These are phyloP conservation scores for Latheticus oryzae DNA, from an alignment of 2,888 invertebrate species.

Conservation along the genomic window DNA sequence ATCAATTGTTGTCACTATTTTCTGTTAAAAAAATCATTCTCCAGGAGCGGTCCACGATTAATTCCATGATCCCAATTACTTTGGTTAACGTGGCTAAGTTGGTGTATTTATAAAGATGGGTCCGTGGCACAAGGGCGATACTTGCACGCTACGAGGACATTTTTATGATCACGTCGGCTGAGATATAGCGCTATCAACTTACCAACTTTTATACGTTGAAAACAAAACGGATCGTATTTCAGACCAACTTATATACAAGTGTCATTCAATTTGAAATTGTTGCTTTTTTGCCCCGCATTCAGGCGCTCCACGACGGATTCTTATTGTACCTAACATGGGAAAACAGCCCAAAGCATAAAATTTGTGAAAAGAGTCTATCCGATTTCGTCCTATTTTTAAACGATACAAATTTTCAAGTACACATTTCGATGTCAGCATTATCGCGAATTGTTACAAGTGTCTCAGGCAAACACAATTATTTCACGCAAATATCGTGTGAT, in stretches of 20 bases:
- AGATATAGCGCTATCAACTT: constrained; percentile 67
- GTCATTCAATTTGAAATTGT: constrained; percentile 62
- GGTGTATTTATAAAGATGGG: constrained; percentile 55
- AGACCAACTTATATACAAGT: constrained; percentile 62
- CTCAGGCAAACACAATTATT: constrained; percentile 13
- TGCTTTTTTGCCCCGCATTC: constrained; percentile 51
- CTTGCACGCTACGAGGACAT: constrained; percentile 61
- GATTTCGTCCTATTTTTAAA: constrained; percentile 22
- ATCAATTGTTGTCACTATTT: constrained; percentile 32
- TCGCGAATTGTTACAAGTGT: constrained; percentile 30
- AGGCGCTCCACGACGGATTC: constrained; percentile 21
- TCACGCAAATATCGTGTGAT: constrained; percentile 29
- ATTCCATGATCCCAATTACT: constrained; percentile 35
- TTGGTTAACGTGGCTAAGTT: constrained; percentile 32
- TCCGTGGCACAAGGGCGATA: constrained; percentile 57
- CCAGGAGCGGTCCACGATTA: constrained; percentile 31
- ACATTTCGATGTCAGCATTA: constrained; percentile 5
- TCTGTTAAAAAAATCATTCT: constrained; percentile 22
- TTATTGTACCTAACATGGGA: constrained; percentile 31
- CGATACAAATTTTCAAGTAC: constrained; percentile 6
- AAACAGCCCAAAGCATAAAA: constrained; percentile 1
- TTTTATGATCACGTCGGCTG: constrained; percentile 65
- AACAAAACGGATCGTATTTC: constrained; percentile 66
- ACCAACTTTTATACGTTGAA: constrained; percentile 65
- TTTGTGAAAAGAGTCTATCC: background rate